Evolutionary conservation across 1,140 invertebrate genomes (phyloP), one percentile per base, ranked within the genome.

Genomic region (Bemisia tabaci): DNA sequence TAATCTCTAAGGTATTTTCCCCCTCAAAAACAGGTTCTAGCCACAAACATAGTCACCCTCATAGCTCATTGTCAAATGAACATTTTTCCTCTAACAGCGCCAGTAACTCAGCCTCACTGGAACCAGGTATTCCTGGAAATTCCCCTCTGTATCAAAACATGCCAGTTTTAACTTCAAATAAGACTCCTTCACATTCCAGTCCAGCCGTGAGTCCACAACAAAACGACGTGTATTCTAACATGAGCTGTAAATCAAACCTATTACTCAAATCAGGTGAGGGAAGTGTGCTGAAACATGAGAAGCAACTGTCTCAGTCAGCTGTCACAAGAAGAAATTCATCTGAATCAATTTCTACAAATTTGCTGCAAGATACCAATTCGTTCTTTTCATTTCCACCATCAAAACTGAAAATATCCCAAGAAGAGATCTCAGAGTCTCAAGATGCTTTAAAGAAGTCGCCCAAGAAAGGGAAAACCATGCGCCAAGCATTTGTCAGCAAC

Each of bases 21-120:
- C 63, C 12, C 60, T 39, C 26, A 61, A 48, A 60, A 22, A 39
- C 22, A 67, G 33, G 27, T 27, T 59, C 59, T 25, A 59, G 22
- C 26, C 48, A 1, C 27, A 33, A 25, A 22, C 67, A 65, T 60
- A 68, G 23, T 60, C 33, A 48, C 17, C 33, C 5, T 48, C 33
- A 48, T 48, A 48, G 33, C 33, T 48, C 33, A 9, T 5, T 9
- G 17, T 17, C 33, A 48, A 9, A 5, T 17, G 17, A 48, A 48
- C 5, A 17, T 48, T 9, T 5, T 48, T 17, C 5, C 5, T 5
- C 33, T 9, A 48, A 48, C 5, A 48, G 33, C 33, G 17, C 5
- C 17, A 48, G 33, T 48, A 48, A 48, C 17, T 17, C 5, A 17
- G 33, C 33, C 33, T 17, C 33, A 48, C 17, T 17, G 17, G 17